These are phyloP conservation scores for Hyla sarda DNA, from an alignment of 2,113 vertebrate species.

Conservation along the genomic window DNA sequence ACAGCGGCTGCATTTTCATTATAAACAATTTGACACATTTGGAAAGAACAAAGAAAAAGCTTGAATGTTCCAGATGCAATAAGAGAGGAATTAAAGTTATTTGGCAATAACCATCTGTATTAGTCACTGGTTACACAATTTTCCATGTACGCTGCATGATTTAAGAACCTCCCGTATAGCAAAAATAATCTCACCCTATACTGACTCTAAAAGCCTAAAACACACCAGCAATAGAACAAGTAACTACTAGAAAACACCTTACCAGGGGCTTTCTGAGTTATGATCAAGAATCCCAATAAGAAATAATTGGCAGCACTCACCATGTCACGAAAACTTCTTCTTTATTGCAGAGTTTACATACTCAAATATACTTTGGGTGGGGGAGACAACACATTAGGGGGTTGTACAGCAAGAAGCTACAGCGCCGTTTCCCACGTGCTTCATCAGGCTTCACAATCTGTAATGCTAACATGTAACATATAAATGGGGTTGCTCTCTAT, in stretches of 20 bases:
- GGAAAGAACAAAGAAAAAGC: background rate
- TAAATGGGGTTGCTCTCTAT: too few species aligned
- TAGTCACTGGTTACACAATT: background rate
- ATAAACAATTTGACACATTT: constrained; percentile 7
- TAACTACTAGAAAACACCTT: background rate
- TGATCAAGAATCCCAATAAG: too few species aligned
- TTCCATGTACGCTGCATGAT: background rate
- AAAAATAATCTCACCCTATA: background rate
- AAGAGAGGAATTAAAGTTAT: constrained; percentile 3
- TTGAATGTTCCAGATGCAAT: background rate
- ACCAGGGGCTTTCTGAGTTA: too few species aligned
- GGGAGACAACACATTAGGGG: too few species aligned
- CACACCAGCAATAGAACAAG: background rate
- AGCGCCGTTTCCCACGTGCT: too few species aligned
- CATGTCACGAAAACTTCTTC: too few species aligned
- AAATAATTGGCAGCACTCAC: too few species aligned
- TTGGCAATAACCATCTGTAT: background rate
- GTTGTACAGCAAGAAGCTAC: too few species aligned
- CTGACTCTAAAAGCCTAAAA: background rate
- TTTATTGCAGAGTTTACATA: too few species aligned
- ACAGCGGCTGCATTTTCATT: constrained; percentile 16
- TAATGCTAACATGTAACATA: too few species aligned
- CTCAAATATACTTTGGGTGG: too few species aligned
- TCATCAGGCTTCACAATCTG: too few species aligned
- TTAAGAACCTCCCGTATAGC: background rate